Conservation (phyloP, 2,888 invertebrate species). For the Geophilus truncorum region DNA sequence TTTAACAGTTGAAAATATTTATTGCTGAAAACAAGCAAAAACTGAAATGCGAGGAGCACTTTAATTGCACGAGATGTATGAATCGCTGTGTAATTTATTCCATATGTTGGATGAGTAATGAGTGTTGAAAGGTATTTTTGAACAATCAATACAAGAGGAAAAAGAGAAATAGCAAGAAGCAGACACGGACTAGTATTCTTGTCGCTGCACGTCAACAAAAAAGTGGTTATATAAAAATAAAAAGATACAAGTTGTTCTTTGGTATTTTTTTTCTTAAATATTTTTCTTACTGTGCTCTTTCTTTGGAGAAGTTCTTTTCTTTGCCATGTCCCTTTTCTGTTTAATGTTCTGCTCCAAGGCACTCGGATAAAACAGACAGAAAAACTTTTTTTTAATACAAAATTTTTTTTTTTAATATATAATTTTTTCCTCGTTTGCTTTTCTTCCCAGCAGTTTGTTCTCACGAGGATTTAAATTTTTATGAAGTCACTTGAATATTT, state of each 20-base stretch:
- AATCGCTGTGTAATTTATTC: neutral
- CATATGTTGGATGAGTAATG: neutral
- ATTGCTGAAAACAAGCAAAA: neutral
- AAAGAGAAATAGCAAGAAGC: neutral
- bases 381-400: neutral
- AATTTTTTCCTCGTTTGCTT: neutral
- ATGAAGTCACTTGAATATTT: neutral
- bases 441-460: neutral
- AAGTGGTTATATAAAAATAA: neutral
- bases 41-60: neutral
- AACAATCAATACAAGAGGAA: neutral
- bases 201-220: neutral
- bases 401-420: neutral
- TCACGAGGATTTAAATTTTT: constrained; percentile 7
- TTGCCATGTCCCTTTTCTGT: neutral
- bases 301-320: neutral
- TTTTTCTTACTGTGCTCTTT: neutral
- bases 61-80: neutral
- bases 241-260: neutral
- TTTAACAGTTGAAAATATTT: too few relatives aligned
- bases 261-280: neutral
- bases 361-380: constrained; percentile 24
- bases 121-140: neutral
- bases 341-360: constrained; percentile 21
- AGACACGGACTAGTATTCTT: neutral